phyloP scores from a whole-genome alignment of 1,140 invertebrate species.

The Zaprionus vittiger region DNA sequence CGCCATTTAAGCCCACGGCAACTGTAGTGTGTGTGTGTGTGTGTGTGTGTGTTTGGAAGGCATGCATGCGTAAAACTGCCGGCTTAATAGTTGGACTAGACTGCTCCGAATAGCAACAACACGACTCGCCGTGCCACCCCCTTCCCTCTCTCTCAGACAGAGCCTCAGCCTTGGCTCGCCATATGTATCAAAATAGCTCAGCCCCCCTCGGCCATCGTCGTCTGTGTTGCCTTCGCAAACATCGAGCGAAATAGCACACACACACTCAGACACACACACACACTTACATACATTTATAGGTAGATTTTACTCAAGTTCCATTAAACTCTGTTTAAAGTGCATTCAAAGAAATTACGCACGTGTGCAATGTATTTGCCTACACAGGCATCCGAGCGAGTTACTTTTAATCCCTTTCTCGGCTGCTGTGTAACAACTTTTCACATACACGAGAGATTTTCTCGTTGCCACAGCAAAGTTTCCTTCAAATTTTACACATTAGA shows the following conservation, averaged over 20 bases:
- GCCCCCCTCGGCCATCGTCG: neutral
- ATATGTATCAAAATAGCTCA: conserved; percentile 32
- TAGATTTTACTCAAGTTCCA: conserved; percentile 5
- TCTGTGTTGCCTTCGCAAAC: neutral
- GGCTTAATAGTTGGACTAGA: conserved; percentile 61
- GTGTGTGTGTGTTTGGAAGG: conserved; percentile 31
- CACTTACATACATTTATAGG: neutral
- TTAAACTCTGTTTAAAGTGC: conserved; percentile 4
- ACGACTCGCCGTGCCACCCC: neutral
- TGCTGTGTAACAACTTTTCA: too few species aligned
- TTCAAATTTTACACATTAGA: too few species aligned
- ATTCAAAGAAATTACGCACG: conserved; percentile 5
- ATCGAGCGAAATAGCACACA: neutral
- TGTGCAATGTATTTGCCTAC: conserved; percentile 3
- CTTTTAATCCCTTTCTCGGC: conserved; percentile 10
- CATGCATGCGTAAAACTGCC: conserved; percentile 30
- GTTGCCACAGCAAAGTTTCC: too few species aligned
- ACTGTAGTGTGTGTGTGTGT: conserved; percentile 37
- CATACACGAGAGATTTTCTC: neutral
- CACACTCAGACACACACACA: neutral
- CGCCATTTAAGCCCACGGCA: conserved; percentile 62
- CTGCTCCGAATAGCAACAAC: conserved; percentile 25
- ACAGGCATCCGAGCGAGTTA: conserved; percentile 5
- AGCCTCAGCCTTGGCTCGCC: neutral
- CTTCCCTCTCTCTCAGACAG: neutral